Evolutionary conservation across 2,888 invertebrate genomes (phyloP), one percentile per base, ranked within the genome.

Genomic region (Parnassius orleans): DNA sequence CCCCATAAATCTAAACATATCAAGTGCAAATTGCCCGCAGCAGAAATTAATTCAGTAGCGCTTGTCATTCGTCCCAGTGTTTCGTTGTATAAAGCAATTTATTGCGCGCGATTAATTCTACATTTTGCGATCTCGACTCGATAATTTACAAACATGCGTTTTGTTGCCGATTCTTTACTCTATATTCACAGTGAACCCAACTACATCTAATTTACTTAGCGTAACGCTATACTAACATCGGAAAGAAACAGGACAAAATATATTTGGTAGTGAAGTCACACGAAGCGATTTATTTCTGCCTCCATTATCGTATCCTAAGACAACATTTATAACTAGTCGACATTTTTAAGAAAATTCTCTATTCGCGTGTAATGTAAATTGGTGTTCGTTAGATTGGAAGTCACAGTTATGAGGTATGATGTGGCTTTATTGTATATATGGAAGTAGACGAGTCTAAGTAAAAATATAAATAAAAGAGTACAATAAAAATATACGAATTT

Each of bases 61-160:
- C 55, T 14, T 33, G 60, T 60, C 70, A 66, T 61, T 14, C 62
- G 67, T 70, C 71, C 70, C 67, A 68, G 61, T 65, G 61, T 70
- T 79, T 83, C 82, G 82, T 83, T 83, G 82, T 80, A 82, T 76
- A 70, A 71, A 72, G 71, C 63, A 51, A 60, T 66, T 70, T 69
- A 72, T 69, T 54, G 48, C 47, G 65, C 60, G 61, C 60, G 62
- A 66, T 63, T 33, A 50, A 64, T 66, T 60, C 64, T 65, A 58
- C 48, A 48, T 5, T 48, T 14, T 12, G 48, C 48, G 46, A 46
- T 14, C 14, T 48, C 15, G 12, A 12, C 48, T 48, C 48, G 48
- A 14, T 69, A 65, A 52, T 63, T 47, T 43, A 56, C 59, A 61
- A 53, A 61, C 61, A 41, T 19, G 48, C 53, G 52, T 58, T 57